Evolutionary conservation across 1,140 invertebrate genomes (phyloP), one percentile per base, ranked within the genome.

Genomic region (Latrodectus geometricus): DNA sequence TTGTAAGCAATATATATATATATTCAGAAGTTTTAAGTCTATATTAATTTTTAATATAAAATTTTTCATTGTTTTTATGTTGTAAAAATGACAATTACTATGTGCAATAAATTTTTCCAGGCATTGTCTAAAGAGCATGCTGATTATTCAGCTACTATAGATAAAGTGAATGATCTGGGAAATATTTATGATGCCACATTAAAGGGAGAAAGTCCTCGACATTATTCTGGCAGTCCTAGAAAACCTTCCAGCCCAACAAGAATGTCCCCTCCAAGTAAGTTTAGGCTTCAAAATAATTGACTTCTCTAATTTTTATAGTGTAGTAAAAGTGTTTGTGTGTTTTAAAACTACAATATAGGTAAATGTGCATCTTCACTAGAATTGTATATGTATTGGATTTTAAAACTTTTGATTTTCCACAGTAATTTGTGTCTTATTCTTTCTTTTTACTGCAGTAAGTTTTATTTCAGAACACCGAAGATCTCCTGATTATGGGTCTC

Each of bases 81-180:
- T 48, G 76, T 48, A 66, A 75, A 49, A 78, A 75, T 35, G 17
- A 65, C 9, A 7, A 8, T 48, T 11, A 69, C 20, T 20, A 52
- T 48, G 17, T 69, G 54, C 20, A n/a, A 12, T 52, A 48, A 20
- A 69, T 77, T 87, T 82, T 90, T 90, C 48, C 90, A 94, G 92
- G 97, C 97, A 0, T 93, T 99, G 56, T 92, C 95, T 23, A 97
- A 97, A 90, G 97, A 98, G 90, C 96, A 98, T 91, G 94, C 96
- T 54, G 96, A 97, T 89, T 97, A 95, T 91, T 94, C 93, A 0
- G 91, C 93, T 0, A 97, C 95, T 17, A 95, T 98, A 79, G 97
- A 98, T 88, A 97, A 96, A 92, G 93, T 98, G 48, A 97, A 97
- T 91, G 97, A 98, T 90, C 92, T 97, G 0, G 97, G 97, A 4